A percentile compares a stretch with the other conserved stretches of the same genome.
Conservation (phyloP, 2,113 vertebrate species). For the Varanus salvator region DNA sequence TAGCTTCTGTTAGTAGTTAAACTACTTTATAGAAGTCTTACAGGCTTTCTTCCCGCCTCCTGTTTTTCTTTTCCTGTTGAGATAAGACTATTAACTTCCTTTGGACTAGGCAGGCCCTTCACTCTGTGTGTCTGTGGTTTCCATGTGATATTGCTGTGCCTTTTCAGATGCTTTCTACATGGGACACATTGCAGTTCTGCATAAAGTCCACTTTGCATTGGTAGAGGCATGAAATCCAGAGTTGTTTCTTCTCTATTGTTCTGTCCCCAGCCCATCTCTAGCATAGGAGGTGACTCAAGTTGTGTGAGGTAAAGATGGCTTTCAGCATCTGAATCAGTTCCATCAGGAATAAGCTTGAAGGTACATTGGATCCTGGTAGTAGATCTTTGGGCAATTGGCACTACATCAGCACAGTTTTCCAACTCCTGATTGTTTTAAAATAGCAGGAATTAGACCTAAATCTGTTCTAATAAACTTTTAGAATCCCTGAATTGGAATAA, state of each 20-base stretch:
- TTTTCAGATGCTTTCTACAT: background rate
- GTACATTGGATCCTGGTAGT: too few relatives aligned
- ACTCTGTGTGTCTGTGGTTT: background rate
- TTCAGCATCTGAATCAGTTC: too few relatives aligned
- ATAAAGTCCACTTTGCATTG: background rate
- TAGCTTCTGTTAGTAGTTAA: slow-evolving; percentile 33
- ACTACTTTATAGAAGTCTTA: slow-evolving; percentile 33
- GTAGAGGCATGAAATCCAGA: background rate
- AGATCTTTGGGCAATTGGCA: too few relatives aligned
- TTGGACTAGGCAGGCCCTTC: too few relatives aligned
- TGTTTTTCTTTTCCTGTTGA: background rate
- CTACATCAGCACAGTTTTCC: too few relatives aligned
- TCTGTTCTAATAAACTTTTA: too few relatives aligned
- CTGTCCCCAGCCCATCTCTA: background rate
- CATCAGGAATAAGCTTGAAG: too few relatives aligned
- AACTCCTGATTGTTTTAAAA: too few relatives aligned
- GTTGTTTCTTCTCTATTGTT: background rate
- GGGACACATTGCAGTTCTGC: background rate
- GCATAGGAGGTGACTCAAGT: too few relatives aligned
- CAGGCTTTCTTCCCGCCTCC: slow-evolving; percentile 28
- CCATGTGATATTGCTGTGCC: background rate
- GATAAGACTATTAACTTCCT: background rate
- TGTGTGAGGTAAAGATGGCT: too few relatives aligned
- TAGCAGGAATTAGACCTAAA: too few relatives aligned
- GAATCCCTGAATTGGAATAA: too few relatives aligned